Base-by-base conservation (phyloP, 1,140 invertebrate species). In the Zaprionus kolodkinae region DNA sequence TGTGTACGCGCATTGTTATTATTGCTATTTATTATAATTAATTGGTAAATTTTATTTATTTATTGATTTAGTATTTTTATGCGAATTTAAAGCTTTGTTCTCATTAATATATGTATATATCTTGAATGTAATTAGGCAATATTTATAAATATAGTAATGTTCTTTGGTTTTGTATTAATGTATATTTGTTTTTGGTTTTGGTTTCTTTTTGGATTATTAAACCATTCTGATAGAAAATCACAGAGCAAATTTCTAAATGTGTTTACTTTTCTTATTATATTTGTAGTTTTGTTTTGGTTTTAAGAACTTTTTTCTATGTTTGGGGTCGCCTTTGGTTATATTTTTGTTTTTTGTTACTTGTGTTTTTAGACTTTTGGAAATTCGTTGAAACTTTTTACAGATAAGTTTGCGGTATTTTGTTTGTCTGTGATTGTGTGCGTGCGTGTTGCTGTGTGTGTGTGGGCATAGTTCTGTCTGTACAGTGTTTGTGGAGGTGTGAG, bases 211-310 rank as follows among this genome's bases (percentile, higher is more conserved):
- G 73, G 80, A 88, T 80, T 87, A 80, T 70, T 89, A 89, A 89
- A 89, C 85, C 85, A 76, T 89, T 89, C 86, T 72, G 85, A 89
- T 85, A 89, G 85, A 89, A 89, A 89, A 89, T 89, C 85, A 89
- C 85, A 89, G 84, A 87, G 84, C 81, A 88, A 87, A 88, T 87
- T 88, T 89, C 84, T 84, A 86, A 86, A 69, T 71, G 65, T 84
- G 65, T 84, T 45, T 81, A 79, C 72, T 71, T 71, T 54, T 63
- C 50, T 72, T 38, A 43, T 10, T 63, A 30, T 62, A 60, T 62
- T 25, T 64, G 21, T 56, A 40, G 30, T 66, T 48, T 69, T 62
- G 67, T 77, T 77, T 56, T 30, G 30, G n/a, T 69, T 54, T 71
- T 65, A 57, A 57, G 35, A 21, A 68, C 48, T 68, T 79, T 54